A percentile compares a stretch with the other conserved stretches of the same genome.
phyloP scores from a whole-genome alignment of 2,888 invertebrate species.

The Eumacrocentrus americanus region DNA sequence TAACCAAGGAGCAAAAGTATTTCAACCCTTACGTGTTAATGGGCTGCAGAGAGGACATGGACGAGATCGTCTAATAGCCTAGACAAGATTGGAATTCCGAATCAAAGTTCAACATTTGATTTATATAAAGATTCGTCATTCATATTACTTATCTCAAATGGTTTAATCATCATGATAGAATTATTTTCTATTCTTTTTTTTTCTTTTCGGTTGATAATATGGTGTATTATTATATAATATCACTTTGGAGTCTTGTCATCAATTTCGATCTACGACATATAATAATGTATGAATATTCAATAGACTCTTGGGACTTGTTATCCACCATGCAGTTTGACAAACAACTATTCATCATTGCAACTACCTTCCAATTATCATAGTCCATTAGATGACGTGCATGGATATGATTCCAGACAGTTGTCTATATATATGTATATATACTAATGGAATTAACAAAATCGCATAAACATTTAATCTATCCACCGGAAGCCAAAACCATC shows the following conservation, averaged over 20 bases:
- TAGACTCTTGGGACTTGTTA: slow-evolving; percentile 12
- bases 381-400: slow-evolving; percentile 34
- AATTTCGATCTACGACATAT: slow-evolving; percentile 14
- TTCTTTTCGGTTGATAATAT: no score
- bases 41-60: not conserved
- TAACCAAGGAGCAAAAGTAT: not conserved
- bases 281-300: slow-evolving; percentile 21
- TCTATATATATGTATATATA: slow-evolving; percentile 26
- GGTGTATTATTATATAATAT: no score
- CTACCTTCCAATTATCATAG: slow-evolving; percentile 33
- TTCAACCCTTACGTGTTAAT: not conserved
- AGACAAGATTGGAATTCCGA: no score
- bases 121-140: no score
- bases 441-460: slow-evolving; percentile 45
- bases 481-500: slow-evolving; percentile 53
- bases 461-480: slow-evolving; percentile 45
- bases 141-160: no score
- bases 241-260: slow-evolving; percentile 6
- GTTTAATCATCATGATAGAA: no score
- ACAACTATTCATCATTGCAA: slow-evolving; percentile 22
- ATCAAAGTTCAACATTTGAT: no score
- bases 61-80: no score
- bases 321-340: slow-evolving; percentile 14
- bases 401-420: slow-evolving; percentile 23
- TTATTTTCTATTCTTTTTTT: no score